These are phyloP conservation scores for Kryptopterus vitreolus DNA, from an alignment of 2,797 vertebrate genomes.

Conservation along the genomic window DNA sequence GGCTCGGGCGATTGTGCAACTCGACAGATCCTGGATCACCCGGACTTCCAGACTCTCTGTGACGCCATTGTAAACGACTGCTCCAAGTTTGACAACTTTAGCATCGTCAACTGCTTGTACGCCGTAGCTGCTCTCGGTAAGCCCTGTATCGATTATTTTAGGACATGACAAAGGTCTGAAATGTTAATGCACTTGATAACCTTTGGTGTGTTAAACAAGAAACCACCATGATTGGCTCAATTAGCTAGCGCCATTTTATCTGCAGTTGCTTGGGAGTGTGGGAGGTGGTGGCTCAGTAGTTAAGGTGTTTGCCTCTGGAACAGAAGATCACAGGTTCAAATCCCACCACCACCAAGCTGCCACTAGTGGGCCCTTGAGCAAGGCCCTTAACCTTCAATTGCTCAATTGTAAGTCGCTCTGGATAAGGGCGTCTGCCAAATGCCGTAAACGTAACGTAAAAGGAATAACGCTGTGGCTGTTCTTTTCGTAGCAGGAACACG, in stretches of 20 bases:
- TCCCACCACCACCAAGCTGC: no score
- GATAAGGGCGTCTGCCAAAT: no score
- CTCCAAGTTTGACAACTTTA: constrained; percentile 85
- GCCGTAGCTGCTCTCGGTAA: constrained; percentile 81
- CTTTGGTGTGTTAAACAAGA: neutral
- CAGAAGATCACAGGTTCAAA: no score
- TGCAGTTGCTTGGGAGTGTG: no score
- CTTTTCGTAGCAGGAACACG: no score
- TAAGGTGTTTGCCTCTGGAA: no score
- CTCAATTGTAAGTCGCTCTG: no score
- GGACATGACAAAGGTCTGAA: neutral
- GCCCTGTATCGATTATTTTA: constrained; percentile 31
- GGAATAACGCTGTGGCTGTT: no score
- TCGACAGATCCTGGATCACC: constrained; percentile 71
- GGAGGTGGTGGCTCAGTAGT: no score
- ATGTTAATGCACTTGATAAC: neutral
- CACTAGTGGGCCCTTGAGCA: no score
- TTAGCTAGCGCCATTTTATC: neutral
- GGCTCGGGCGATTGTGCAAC: constrained; percentile 41
- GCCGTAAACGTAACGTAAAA: no score
- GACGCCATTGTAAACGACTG: constrained; percentile 76
- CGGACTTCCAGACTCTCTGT: constrained; percentile 77
- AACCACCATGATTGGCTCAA: neutral
- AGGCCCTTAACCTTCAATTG: no score
- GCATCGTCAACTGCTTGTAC: constrained; percentile 84